These are phyloP conservation scores for Buathra laborator DNA, from an alignment of 2,888 invertebrate genomes.

Conservation along the genomic window DNA sequence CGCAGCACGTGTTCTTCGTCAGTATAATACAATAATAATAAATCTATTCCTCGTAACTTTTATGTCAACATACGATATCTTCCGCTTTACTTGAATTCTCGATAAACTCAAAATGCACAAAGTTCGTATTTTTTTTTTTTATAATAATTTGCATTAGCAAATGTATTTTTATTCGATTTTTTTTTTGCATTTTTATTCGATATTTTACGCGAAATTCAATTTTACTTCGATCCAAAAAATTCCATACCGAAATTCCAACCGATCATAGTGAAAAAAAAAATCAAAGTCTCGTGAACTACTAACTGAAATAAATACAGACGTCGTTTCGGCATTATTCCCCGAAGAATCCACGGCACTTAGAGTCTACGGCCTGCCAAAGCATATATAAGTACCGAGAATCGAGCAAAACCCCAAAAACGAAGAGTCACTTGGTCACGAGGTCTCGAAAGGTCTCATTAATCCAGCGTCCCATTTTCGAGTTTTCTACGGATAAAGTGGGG, in stretches of 20 bases:
- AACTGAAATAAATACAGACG: too few relatives aligned
- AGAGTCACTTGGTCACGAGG: background rate
- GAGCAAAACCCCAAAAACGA: background rate
- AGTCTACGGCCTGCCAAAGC: background rate
- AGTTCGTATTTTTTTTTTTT: background rate
- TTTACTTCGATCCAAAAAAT: too few relatives aligned
- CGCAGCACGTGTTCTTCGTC: constrained; percentile 63
- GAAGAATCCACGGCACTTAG: background rate
- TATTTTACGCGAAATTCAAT: background rate
- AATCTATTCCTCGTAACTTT: background rate
- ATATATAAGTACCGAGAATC: background rate
- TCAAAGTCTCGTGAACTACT: too few relatives aligned
- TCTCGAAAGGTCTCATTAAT: background rate
- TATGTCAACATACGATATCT: background rate
- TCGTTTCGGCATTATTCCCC: too few relatives aligned
- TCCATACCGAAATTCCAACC: too few relatives aligned
- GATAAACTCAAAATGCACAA: background rate
- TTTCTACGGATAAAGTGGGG: background rate
- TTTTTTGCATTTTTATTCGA: too few relatives aligned
- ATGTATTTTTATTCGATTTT: too few relatives aligned
- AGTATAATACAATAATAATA: background rate
- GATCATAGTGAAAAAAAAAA: too few relatives aligned
- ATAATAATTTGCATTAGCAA: too few relatives aligned
- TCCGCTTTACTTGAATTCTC: background rate
- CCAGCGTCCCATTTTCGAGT: background rate